Evolutionary conservation across 2,888 invertebrate species (phyloP).

Genomic region (Mechanitis mazaeus): DNA sequence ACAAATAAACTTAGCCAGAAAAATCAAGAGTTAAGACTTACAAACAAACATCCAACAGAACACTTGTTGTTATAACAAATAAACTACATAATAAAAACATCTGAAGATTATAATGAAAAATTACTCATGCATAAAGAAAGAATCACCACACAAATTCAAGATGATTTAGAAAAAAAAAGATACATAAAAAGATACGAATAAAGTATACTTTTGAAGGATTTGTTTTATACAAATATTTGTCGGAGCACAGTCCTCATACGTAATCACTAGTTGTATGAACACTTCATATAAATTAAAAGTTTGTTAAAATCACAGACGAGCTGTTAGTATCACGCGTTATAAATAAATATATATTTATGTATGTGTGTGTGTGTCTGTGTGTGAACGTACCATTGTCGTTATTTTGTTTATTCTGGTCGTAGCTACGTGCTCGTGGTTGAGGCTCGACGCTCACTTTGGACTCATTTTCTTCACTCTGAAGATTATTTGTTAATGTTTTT

Average conservation of each 20-base stretch:
- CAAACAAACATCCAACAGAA: not conserved
- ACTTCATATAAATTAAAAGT: not conserved
- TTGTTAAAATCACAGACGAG: slow-evolving; percentile 9
- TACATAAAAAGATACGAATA: no score
- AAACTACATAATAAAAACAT: slow-evolving; percentile 2
- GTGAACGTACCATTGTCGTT: slow-evolving; percentile 62
- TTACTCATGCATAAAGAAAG: not conserved
- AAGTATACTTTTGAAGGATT: no score
- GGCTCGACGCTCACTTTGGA: slow-evolving; percentile 56
- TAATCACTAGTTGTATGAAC: no score
- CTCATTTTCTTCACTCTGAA: slow-evolving; percentile 60
- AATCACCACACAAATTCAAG: not conserved
- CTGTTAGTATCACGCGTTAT: slow-evolving; percentile 4
- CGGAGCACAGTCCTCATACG: no score
- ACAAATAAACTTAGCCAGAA: not conserved
- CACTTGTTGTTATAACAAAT: not conserved
- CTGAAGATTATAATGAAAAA: not conserved
- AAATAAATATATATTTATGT: not conserved
- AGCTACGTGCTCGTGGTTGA: slow-evolving; percentile 67
- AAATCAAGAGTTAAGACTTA: not conserved
- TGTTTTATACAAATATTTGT: no score
- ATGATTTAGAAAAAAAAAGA: no score
- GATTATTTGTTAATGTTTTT: not conserved
- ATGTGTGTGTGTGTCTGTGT: slow-evolving; percentile 6
- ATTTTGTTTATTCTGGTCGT: slow-evolving; percentile 69